Base-by-base conservation (phyloP, 2,888 invertebrate genomes). In the Erebia epiphron region DNA sequence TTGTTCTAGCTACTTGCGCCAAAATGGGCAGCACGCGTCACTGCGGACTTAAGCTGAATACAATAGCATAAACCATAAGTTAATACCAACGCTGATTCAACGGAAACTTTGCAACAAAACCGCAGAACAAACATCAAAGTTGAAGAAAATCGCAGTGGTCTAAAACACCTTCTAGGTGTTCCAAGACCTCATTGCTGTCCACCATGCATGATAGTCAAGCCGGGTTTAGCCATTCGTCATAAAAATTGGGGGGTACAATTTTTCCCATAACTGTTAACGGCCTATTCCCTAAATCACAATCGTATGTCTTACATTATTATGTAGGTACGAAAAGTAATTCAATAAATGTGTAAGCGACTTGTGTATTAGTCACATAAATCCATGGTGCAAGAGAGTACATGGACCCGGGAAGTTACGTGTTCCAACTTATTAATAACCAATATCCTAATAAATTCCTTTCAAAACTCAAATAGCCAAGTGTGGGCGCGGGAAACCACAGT, bases 11-110 rank as follows among this genome's bases (percentile, higher is more conserved):
- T 75, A 74, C 73, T 71, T 74, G 62, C 67, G 64, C 77, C 75
- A 76, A 76, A 75, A 76, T 74, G 76, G 76, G 69, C 67, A 64
- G 70, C 75, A 75, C 71, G 73, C 76, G 76, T 76, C 77, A 72
- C 71, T 71, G 69, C 71, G 66, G 73, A 71, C 75, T 43, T 62
- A 21, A 8, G 69, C 70, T 67, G 75, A 78, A 82, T 77, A 82
- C 82, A 83, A 82, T 81, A 72, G 78, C 71, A 67, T 74, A 75
- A 74, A 76, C 76, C 70, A 65, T 74, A 75, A 74, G 76, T 76
- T 76, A 77, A 52, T 52, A n/a, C n/a, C n/a, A 76, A 75, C 70
- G 68, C 72, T 79, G 78, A 81, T 78, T 80, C 79, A 82, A 77
- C 76, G 70, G 75, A 75, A 77, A 76, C 76, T 16, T 50, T 11